A percentile compares a stretch with the other conserved stretches of the same genome.
These are phyloP conservation scores for Tetrao urogallus DNA, from an alignment of 2,113 vertebrate species.

Conservation along the genomic window DNA sequence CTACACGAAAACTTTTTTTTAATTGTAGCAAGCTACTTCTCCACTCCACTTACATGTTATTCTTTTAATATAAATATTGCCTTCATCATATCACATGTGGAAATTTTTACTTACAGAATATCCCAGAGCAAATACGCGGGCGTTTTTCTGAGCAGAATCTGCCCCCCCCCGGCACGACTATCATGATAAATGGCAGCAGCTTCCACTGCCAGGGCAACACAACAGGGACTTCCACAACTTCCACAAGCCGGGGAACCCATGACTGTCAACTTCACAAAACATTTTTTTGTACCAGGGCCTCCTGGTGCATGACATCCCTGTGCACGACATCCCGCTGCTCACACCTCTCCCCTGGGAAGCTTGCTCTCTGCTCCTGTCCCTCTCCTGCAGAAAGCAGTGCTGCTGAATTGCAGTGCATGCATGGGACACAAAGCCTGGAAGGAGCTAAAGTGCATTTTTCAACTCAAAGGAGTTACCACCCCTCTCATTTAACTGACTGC, in stretches of 20 bases:
- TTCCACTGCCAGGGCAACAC: not conserved
- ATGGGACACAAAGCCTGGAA: accelerated
- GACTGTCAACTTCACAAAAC: not conserved
- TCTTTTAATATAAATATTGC: not conserved
- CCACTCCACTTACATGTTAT: not conserved
- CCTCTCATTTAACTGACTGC: accelerated
- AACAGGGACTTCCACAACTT: not conserved
- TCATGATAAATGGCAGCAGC: not conserved
- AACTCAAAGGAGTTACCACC: not conserved
- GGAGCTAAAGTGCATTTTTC: not conserved
- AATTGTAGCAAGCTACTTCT: not conserved
- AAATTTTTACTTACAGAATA: not conserved
- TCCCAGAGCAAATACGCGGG: not conserved
- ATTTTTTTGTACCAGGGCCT: not conserved
- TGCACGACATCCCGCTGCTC: accelerated
- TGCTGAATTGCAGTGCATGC: not conserved
- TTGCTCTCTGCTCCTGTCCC: not conserved
- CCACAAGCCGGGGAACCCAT: not conserved
- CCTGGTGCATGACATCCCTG: not conserved
- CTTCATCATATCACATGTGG: not conserved
- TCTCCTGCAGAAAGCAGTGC: not conserved
- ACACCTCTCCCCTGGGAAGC: accelerated
- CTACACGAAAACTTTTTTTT: not conserved
- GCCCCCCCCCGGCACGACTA: not conserved
- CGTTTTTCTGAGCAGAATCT: not conserved